Evolutionary conservation across 2,797 vertebrate genomes (phyloP).

Genomic region (Falco berigora): DNA sequence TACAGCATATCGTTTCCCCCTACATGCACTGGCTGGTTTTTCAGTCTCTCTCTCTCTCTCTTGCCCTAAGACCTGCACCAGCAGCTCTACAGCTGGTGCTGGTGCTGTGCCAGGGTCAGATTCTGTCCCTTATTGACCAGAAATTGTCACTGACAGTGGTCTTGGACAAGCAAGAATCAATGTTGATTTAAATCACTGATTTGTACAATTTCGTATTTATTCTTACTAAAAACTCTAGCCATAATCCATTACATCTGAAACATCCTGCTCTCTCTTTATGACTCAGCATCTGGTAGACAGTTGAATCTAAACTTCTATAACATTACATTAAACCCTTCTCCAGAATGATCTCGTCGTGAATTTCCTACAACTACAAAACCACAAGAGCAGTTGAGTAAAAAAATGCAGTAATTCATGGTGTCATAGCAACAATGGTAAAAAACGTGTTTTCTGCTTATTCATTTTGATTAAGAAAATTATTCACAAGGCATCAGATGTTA

Average conservation of each 20-base stretch:
- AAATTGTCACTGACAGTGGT: background rate
- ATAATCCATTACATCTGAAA: conserved; percentile 8
- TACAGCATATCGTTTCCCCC: background rate
- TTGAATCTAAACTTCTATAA: background rate
- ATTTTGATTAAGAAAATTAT: conserved; percentile 38
- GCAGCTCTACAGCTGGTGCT: background rate
- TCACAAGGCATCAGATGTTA: conserved; percentile 2
- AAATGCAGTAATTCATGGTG: background rate
- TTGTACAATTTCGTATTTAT: background rate
- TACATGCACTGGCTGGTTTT: background rate
- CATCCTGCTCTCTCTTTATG: background rate
- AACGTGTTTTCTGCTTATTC: background rate
- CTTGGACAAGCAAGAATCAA: background rate
- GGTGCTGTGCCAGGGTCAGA: background rate
- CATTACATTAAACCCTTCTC: background rate
- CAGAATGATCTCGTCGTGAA: background rate
- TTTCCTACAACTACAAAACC: conserved; percentile 20
- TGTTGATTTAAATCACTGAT: background rate
- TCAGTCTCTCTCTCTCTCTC: background rate
- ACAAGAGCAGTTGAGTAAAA: conserved; percentile 11
- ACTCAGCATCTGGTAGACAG: conserved; percentile 24
- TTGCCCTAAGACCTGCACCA: background rate
- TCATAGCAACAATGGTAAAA: conserved; percentile 6
- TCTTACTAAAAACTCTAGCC: background rate
- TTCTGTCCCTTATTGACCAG: background rate